Percentiles rank a stretch among this genome's conserved stretches.
Evolutionary conservation across 2,797 vertebrate species (phyloP).

Genomic region (Mus caroli): DNA sequence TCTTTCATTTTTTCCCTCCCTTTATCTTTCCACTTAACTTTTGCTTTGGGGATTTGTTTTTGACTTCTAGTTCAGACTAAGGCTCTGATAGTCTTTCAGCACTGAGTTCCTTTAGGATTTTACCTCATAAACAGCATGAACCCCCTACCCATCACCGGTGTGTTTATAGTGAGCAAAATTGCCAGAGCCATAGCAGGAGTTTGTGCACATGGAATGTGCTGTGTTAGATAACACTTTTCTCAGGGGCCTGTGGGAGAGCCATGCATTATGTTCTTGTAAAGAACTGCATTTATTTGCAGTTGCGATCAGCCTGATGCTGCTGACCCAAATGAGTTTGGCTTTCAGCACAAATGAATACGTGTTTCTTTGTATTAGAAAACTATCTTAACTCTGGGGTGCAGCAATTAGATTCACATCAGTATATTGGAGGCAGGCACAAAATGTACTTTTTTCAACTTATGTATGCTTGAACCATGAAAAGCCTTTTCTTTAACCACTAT

Average conservation of each 20-base stretch:
- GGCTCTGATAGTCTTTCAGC: not conserved
- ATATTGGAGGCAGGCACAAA: not conserved
- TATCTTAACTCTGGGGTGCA: not conserved
- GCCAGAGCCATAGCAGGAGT: rapidly evolving
- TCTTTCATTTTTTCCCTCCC: not conserved
- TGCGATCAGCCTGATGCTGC: not conserved
- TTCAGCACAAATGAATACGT: not conserved
- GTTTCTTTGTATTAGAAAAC: not conserved
- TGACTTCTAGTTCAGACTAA: not conserved
- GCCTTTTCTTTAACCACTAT: not conserved
- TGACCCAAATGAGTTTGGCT: constrained; percentile 20
- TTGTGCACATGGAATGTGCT: not conserved
- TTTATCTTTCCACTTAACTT: not conserved
- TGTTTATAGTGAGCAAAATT: constrained; percentile 13
- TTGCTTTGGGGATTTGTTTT: not conserved
- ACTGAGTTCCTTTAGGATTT: not conserved
- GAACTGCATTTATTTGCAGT: not conserved
- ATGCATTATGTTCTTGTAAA: not conserved
- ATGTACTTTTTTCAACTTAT: not conserved
- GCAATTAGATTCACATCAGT: not conserved
- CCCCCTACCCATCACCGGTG: not conserved
- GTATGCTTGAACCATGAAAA: not conserved
- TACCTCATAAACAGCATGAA: not conserved
- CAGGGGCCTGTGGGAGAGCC: not conserved
- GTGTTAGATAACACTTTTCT: not conserved